Base-by-base conservation (phyloP, 2,888 invertebrate genomes). In the Apodemia zela region DNA sequence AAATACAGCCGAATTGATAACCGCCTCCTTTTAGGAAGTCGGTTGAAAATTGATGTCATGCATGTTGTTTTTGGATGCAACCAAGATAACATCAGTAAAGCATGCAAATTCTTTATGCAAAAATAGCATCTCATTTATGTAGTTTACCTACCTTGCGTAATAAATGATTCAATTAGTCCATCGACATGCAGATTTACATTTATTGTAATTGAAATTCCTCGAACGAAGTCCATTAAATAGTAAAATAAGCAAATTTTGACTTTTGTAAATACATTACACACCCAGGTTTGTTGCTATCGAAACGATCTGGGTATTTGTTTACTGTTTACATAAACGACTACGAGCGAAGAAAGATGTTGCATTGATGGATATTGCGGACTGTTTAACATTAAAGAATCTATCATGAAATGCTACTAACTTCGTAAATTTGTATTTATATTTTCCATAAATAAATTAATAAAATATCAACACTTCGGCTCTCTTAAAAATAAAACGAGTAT, bases 231-330 rank as follows among this genome's bases (percentile, higher is more conserved):
- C 54, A 57, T 57, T 57, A 57, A 15, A 57, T 25, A 57, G 54
- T 57, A 57, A 57, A 57, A 57, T 57, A 29, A 57, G 54, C 54
- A 57, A 57, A 57, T 13, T 15, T 57, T n/a, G 54, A 57, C 54
- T 15, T 57, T 29, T n/a, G 54, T 57, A 57, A 57, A 57, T 57
- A 57, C 54, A 57, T 57, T 57, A 57, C 25, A 57, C 15, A 57
- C 25, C 21, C 54, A 57, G 54, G 54, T 57, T 21, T 15, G 54
- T 57, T 57, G 54, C 54, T 25, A 57, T 8, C 54, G 15, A n/a
- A 25, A 57, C n/a, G n/a, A 47, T 2, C n/a, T 47, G n/a, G 42
- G 42, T 15, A 15, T 42, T 42, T 42, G 42, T 47, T 47, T 47
- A 47, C 8, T 57, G 54, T 57, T 57, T 57, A 57, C n/a, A 13